A percentile compares a stretch with the other conserved stretches of the same genome.
Evolutionary conservation across 2,113 vertebrate species (phyloP).

Genomic region (Lophius piscatorius): DNA sequence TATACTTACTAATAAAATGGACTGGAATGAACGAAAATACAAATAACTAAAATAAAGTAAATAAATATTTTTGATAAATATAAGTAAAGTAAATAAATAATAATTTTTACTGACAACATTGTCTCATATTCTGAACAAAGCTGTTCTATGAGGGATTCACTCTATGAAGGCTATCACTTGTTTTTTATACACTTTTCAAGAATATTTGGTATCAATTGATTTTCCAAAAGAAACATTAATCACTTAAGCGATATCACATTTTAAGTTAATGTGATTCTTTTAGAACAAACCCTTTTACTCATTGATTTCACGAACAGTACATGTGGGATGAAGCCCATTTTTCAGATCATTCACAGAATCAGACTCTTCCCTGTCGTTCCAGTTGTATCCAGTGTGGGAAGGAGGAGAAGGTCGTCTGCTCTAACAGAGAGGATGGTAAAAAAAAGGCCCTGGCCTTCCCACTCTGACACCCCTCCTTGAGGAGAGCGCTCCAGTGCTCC

Average conservation of each 20-base stretch:
- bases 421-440: slow-evolving; percentile 46
- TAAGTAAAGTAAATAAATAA: too few species aligned
- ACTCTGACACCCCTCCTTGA: slow-evolving; percentile 61
- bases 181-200: not conserved
- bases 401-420: slow-evolving; percentile 25
- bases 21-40: too few species aligned
- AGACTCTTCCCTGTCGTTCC: slow-evolving; percentile 22
- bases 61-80: too few species aligned
- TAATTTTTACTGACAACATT: too few species aligned
- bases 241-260: too few species aligned
- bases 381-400: slow-evolving; percentile 5
- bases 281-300: too few species aligned
- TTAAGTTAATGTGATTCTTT: too few species aligned
- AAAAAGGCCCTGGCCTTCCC: slow-evolving; percentile 42
- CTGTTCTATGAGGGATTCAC: too few species aligned
- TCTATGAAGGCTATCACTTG: not conserved
- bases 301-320: not conserved
- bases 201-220: too few species aligned
- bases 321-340: slow-evolving; percentile 11
- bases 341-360: slow-evolving; percentile 20
- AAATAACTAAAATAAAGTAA: too few species aligned
- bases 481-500: slow-evolving; percentile 61
- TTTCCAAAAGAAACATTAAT: not conserved
- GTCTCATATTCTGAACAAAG: too few species aligned
- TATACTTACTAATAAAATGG: too few species aligned